Percentiles rank a stretch among this genome's conserved stretches.
These are phyloP conservation scores for Cyprinodon tularosa DNA, from an alignment of 2,113 vertebrate genomes.

Conservation along the genomic window DNA sequence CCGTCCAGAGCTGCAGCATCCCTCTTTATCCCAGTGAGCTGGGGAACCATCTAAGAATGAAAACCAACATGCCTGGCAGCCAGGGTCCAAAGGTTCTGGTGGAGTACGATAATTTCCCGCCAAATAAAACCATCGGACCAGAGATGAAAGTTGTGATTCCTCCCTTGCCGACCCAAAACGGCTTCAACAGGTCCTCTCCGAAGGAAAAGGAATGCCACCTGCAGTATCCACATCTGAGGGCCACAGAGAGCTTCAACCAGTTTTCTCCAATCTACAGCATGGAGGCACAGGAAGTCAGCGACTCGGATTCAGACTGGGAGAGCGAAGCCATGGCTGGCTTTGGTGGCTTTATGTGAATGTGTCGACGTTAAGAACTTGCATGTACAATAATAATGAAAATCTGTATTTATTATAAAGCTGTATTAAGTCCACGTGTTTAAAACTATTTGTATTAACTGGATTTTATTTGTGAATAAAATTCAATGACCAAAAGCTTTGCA, in stretches of 20 bases:
- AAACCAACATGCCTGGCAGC: conserved; percentile 3
- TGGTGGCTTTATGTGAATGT: conserved; percentile 64
- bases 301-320: conserved; percentile 87
- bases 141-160: conserved; percentile 81
- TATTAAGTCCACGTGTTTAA: conserved; percentile 23
- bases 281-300: conserved; percentile 75
- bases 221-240: conserved; percentile 40
- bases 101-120: conserved; percentile 82
- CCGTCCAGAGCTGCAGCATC: conserved; percentile 44
- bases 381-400: conserved; percentile 28
- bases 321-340: conserved; percentile 79
- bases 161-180: conserved; percentile 68
- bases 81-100: conserved; percentile 60
- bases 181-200: conserved; percentile 63
- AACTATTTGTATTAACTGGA: not conserved
- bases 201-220: conserved; percentile 52
- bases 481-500: conserved; percentile 31
- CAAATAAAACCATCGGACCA: conserved; percentile 82
- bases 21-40: conserved; percentile 55
- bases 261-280: conserved; percentile 75
- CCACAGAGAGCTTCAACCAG: conserved; percentile 59
- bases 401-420: conserved; percentile 68
- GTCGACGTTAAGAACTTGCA: not conserved
- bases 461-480: conserved; percentile 37
- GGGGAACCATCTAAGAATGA: conserved; percentile 34